These are phyloP conservation scores for Odocoileus hemionus DNA, from an alignment of 2,113 vertebrate species.

Conservation along the genomic window DNA sequence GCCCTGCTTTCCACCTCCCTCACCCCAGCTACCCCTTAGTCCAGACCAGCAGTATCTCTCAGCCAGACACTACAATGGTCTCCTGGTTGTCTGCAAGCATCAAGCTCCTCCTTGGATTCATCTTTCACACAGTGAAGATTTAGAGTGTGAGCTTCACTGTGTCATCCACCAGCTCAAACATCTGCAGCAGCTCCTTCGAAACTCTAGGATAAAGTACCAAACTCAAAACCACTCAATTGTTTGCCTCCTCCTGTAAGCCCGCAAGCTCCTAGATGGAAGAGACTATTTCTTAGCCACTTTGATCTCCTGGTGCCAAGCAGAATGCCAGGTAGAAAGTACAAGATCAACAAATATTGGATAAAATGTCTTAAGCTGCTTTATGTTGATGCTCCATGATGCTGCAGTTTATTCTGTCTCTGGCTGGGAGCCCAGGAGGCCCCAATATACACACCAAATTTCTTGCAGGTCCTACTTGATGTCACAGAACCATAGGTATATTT, in stretches of 20 bases:
- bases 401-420: background rate
- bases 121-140: background rate
- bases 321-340: background rate
- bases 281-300: background rate
- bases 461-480: background rate
- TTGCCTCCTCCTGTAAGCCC: background rate
- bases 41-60: background rate
- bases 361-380: background rate
- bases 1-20: background rate
- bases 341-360: background rate
- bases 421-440: background rate
- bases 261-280: background rate
- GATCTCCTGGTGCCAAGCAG: background rate
- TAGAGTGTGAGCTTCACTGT: background rate
- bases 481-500: background rate
- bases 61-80: too few species aligned
- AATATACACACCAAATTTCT: background rate
- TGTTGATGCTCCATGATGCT: background rate
- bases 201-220: background rate
- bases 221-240: background rate
- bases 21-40: background rate
- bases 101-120: background rate
- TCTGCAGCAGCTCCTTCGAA: background rate
- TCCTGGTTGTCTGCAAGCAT: background rate
- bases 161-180: background rate